A percentile compares a stretch with the other conserved stretches of the same genome.
Conservation (phyloP, 2,888 invertebrate species). For the Synanthedon andrenaeformis region DNA sequence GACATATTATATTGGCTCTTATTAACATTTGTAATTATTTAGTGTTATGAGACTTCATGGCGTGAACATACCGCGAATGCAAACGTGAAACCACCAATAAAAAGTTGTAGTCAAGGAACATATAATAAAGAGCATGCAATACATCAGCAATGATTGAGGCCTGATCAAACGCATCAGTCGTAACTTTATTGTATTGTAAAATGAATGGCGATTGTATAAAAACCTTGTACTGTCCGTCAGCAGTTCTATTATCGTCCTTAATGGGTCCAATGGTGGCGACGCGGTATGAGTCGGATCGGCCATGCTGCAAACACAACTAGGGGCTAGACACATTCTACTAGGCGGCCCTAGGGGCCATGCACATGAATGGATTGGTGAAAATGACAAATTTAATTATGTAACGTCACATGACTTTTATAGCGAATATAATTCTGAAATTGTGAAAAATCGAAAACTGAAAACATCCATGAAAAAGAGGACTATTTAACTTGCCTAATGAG, state of each 20-base stretch:
- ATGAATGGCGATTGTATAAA: constrained; percentile 56
- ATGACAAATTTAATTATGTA: constrained; percentile 13
- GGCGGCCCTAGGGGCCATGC: constrained; percentile 64
- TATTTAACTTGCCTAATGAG: neutral
- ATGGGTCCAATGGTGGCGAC: constrained; percentile 93
- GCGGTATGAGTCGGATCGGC: constrained; percentile 96
- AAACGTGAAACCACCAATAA: too few species aligned
- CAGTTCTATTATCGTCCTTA: constrained; percentile 96
- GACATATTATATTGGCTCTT: too few species aligned
- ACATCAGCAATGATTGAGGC: neutral
- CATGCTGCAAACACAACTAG: constrained; percentile 83
- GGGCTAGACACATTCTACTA: constrained; percentile 68
- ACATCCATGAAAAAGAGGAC: neutral
- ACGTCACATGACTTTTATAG: constrained; percentile 24
- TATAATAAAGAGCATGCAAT: constrained; percentile 9
- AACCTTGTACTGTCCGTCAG: constrained; percentile 94
- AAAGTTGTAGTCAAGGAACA: too few species aligned
- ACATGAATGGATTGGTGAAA: constrained; percentile 37
- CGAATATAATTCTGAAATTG: neutral
- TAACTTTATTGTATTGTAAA: constrained; percentile 9
- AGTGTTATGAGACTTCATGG: too few species aligned
- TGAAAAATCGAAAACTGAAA: neutral
- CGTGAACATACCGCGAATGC: too few species aligned
- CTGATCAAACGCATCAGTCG: neutral
- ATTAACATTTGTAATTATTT: too few species aligned